Conservation (phyloP, 2,113 vertebrate genomes). For the Oncorhynchus clarkii region DNA sequence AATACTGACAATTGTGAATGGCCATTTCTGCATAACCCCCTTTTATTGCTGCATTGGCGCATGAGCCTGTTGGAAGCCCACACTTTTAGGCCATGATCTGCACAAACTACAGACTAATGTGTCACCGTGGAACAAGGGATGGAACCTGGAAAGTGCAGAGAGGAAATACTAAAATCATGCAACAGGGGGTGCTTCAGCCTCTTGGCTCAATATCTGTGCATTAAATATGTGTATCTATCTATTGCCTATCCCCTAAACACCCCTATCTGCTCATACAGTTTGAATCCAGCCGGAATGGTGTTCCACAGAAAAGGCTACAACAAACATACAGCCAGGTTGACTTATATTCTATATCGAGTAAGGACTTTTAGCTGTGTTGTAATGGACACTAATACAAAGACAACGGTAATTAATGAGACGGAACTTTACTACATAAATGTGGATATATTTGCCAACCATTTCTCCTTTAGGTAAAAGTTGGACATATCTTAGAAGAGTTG, state of each 20-base stretch:
- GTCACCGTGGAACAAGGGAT: constrained; percentile 42
- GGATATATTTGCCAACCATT: too few species aligned
- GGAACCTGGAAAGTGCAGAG: constrained; percentile 46
- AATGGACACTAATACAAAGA: too few species aligned
- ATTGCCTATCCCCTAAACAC: constrained; percentile 7
- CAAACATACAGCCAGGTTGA: too few species aligned
- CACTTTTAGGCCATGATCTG: constrained; percentile 59
- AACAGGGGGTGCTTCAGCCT: constrained; percentile 57
- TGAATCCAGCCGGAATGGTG: too few species aligned
- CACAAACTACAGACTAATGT: constrained; percentile 47
- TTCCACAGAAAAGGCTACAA: too few species aligned
- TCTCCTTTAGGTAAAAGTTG: too few species aligned
- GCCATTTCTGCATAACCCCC: constrained; percentile 41
- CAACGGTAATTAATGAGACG: too few species aligned
- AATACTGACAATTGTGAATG: constrained; percentile 29
- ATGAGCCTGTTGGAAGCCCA: constrained; percentile 53
- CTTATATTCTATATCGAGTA: too few species aligned
- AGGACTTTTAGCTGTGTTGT: too few species aligned
- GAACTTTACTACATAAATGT: too few species aligned
- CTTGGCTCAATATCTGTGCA: constrained; percentile 4
- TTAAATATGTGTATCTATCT: neutral
- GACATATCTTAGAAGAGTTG: too few species aligned
- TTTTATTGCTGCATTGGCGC: constrained; percentile 49
- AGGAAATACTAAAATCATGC: constrained; percentile 59
- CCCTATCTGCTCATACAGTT: too few species aligned